Base-by-base conservation (phyloP, 53 echinoderm and acorn worm species). In the Crossaster papposus region DNA sequence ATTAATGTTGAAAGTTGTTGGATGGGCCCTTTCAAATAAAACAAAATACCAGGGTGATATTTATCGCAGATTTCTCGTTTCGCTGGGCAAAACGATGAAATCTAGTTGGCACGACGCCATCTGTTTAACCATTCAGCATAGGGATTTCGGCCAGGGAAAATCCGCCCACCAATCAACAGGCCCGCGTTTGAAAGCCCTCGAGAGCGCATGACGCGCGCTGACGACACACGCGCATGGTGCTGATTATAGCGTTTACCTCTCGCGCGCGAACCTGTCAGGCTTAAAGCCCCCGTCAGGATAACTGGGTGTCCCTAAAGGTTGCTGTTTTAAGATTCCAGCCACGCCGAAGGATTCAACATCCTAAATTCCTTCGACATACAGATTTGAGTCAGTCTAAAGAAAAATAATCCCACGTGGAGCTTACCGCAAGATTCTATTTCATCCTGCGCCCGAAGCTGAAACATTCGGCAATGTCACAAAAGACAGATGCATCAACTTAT, bases 121-220 rank as follows among this genome's bases (percentile, higher is more conserved):
- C 68, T 5, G 28, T 23, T 74, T 2, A 33, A 12, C 34, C 36
- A 36, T 35, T 74, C 17, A 13, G 74, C 18, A 35, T 74, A 33
- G 34, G 15, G 22, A 74, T 35, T 18, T 17, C 74, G 9, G 36
- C 34, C 15, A 35, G 35, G 18, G 62, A 30, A 64, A 81, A 34
- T 55, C 62, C 20, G 6, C 30, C 63, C 30, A 23, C 63, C 81
- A 81, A 81, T 81, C 81, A 81, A 15, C 58, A 30, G 1, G 68
- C 51, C n/a, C n/a, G 15, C 20, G 29, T 50, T 6, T 44, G 14
- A 65, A 82, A 82, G 82, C 82, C 68, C 82, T 44, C 37, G 68
- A 68, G 82, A 82, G 82, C 29, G 44, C 82, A 20, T 51, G 52
- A n/a, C n/a, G 31, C 18, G 37, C 54, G 30, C n/a, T 54, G 52